Conservation (phyloP, 1,140 invertebrate species). For the Cheumatopsyche charites region DNA sequence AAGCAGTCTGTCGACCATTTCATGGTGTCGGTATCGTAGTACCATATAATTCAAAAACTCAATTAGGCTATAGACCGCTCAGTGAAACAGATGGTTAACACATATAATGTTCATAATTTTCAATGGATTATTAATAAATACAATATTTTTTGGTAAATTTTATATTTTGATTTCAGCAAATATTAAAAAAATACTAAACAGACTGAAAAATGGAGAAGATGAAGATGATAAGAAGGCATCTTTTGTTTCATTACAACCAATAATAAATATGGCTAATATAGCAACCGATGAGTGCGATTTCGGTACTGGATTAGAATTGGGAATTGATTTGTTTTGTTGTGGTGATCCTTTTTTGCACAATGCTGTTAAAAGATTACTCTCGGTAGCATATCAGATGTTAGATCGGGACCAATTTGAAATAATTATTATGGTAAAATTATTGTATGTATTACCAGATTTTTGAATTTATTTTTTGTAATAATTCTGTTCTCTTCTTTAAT, state of each 20-base stretch:
- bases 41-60: constrained; percentile 79
- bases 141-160: constrained; percentile 5
- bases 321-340: constrained; percentile 82
- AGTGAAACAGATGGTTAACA: constrained; percentile 71
- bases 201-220: constrained; percentile 66
- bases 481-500: constrained; percentile 32
- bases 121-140: constrained; percentile 66
- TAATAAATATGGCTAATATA: constrained; percentile 82
- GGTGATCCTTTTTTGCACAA: constrained; percentile 73
- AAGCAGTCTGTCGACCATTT: constrained; percentile 79
- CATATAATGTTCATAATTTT: constrained; percentile 23
- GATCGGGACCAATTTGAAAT: constrained; percentile 73
- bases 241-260: constrained; percentile 73
- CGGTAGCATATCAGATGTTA: constrained; percentile 79
- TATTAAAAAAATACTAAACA: constrained; percentile 75
- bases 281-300: constrained; percentile 95
- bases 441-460: no score
- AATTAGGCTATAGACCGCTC: constrained; percentile 80
- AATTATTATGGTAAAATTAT: constrained; percentile 66
- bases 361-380: constrained; percentile 68
- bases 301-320: constrained; percentile 88
- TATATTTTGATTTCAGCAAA: constrained; percentile 62
- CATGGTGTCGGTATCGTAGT: constrained; percentile 89
- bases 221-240: constrained; percentile 66
- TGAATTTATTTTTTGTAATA: background rate